phyloP scores from a whole-genome alignment of 53 echinoderm and acorn worm species.

The Antedon mediterranea region DNA sequence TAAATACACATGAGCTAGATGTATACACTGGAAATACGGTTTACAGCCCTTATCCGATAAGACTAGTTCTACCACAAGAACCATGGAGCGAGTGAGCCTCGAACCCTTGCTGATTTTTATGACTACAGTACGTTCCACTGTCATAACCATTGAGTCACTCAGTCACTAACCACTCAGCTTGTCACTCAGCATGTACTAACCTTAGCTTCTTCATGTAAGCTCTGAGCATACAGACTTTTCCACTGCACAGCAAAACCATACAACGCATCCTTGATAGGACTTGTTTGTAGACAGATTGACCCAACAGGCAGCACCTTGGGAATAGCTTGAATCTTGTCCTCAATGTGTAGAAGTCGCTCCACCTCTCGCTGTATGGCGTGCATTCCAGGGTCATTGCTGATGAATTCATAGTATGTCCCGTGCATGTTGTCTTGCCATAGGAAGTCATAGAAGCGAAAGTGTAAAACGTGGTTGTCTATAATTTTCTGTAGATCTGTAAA shows the following conservation, averaged over 20 bases:
- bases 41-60: too few relatives aligned
- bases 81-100: too few relatives aligned
- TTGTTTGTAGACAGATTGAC: conserved; percentile 62
- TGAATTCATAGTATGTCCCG: conserved; percentile 88
- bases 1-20: too few relatives aligned
- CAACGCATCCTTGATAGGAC: conserved; percentile 90
- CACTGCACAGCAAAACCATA: conserved; percentile 97
- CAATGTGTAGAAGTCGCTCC: conserved; percentile 81
- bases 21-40: too few relatives aligned
- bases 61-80: too few relatives aligned
- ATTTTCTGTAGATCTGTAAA: conserved; percentile 69
- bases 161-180: too few relatives aligned
- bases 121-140: too few relatives aligned
- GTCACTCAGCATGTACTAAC: too few relatives aligned
- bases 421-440: conserved; percentile 95
- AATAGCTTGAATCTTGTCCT: conserved; percentile 80
- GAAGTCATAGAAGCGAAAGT: conserved; percentile 97
- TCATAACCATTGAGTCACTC: too few relatives aligned
- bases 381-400: conserved; percentile 78
- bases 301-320: conserved; percentile 74
- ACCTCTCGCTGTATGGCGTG: conserved; percentile 85
- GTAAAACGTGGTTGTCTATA: conserved; percentile 88
- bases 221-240: conserved; percentile 94
- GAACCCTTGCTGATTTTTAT: too few relatives aligned
- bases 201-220: conserved; percentile 91